A percentile compares a stretch with the other conserved stretches of the same genome.
These are phyloP conservation scores for Adelognathus sp. DNA, from an alignment of 2,888 invertebrate genomes.

Conservation along the genomic window DNA sequence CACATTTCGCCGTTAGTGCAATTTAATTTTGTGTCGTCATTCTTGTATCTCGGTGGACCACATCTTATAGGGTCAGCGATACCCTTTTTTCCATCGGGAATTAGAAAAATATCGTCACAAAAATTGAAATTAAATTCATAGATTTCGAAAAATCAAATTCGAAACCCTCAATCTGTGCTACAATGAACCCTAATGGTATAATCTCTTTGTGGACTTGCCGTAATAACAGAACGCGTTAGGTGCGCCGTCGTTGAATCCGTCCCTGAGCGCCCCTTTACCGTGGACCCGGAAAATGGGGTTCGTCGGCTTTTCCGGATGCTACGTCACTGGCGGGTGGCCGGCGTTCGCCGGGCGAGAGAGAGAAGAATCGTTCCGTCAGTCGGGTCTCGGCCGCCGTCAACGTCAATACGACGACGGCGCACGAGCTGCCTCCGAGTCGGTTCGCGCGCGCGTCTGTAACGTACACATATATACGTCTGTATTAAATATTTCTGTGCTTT, in stretches of 20 bases:
- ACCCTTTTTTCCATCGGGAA: too few relatives aligned
- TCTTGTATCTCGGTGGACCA: too few relatives aligned
- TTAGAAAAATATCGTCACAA: neutral
- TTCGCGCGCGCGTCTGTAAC: constrained; percentile 44
- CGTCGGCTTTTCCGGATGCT: constrained; percentile 76
- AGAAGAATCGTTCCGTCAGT: constrained; percentile 78
- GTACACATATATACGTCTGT: neutral
- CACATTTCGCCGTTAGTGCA: too few relatives aligned
- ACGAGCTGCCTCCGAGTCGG: constrained; percentile 39
- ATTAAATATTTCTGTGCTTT: neutral
- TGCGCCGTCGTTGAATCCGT: constrained; percentile 47
- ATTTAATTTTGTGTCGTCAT: too few relatives aligned
- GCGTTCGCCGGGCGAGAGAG: constrained; percentile 63
- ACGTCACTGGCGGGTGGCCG: constrained; percentile 77
- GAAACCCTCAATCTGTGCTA: too few relatives aligned
- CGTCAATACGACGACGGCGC: constrained; percentile 73
- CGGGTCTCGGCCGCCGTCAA: constrained; percentile 80
- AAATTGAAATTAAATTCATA: neutral
- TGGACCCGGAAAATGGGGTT: constrained; percentile 63
- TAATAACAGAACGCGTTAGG: neutral
- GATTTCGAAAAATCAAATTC: too few relatives aligned
- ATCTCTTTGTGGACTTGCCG: neutral
- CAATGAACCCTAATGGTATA: neutral
- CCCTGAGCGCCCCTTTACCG: constrained; percentile 54
- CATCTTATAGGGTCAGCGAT: too few relatives aligned